Percentiles rank a stretch among this genome's conserved stretches.
These are phyloP conservation scores for Podabrus alpinus DNA, from an alignment of 2,888 invertebrate species.

Conservation along the genomic window DNA sequence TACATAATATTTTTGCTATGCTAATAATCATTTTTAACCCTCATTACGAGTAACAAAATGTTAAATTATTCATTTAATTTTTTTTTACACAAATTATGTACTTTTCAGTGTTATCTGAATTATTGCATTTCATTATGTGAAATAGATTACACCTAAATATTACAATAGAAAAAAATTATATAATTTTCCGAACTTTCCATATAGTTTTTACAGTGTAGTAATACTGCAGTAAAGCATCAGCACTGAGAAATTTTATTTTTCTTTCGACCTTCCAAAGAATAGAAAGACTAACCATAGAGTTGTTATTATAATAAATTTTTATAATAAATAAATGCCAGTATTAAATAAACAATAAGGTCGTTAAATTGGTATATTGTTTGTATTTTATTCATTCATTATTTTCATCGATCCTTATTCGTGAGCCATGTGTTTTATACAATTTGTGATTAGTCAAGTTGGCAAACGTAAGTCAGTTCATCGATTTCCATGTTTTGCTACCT, in stretches of 20 bases:
- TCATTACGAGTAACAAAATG: neutral
- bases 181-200: neutral
- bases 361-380: neutral
- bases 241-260: neutral
- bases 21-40: neutral
- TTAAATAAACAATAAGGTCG: neutral
- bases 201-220: neutral
- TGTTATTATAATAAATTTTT: neutral
- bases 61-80: neutral
- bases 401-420: neutral
- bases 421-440: neutral
- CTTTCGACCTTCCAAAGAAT: neutral
- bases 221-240: neutral
- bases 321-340: neutral
- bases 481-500: neutral
- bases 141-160: too few species aligned
- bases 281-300: neutral
- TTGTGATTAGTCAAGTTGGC: neutral
- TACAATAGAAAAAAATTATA: too few species aligned
- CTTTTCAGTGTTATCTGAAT: neutral
- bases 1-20: neutral
- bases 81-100: neutral
- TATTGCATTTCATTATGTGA: too few species aligned
- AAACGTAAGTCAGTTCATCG: neutral
- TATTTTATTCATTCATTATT: neutral